A percentile compares a stretch with the other conserved stretches of the same genome.
phyloP scores from a whole-genome alignment of 2,113 vertebrate genomes.

The Oxygymnocypris stewartii region DNA sequence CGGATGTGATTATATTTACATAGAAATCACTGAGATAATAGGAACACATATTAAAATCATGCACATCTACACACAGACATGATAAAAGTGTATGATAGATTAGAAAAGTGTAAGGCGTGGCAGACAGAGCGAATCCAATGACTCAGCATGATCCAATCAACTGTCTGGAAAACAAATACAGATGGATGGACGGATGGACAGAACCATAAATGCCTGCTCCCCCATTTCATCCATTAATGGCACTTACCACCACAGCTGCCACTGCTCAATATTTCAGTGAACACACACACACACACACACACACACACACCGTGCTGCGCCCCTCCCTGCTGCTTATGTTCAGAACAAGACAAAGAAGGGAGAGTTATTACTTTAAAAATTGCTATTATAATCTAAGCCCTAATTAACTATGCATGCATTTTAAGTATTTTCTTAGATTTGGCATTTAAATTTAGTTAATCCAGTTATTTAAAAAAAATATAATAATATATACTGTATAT shows the following conservation, averaged over 20 bases:
- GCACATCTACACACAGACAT: not conserved
- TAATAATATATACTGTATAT: too few relatives aligned
- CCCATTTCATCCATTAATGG: conserved; percentile 9
- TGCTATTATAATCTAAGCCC: too few relatives aligned
- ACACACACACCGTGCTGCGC: not conserved
- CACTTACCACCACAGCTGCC: conserved; percentile 8
- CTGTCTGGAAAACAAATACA: not conserved
- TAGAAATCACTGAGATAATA: not conserved
- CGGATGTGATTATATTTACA: not conserved
- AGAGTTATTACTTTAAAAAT: too few relatives aligned
- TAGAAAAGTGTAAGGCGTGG: not conserved
- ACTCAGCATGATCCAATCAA: not conserved
- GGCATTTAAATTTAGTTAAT: not conserved
- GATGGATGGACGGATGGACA: not conserved
- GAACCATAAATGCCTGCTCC: not conserved
- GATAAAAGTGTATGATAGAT: too few relatives aligned
- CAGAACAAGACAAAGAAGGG: not conserved
- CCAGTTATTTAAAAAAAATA: too few relatives aligned
- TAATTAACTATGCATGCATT: too few relatives aligned
- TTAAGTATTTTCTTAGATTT: too few relatives aligned
- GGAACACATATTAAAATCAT: not conserved
- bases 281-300: conserved; percentile 30
- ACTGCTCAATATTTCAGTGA: conserved; percentile 1
- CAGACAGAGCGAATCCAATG: not conserved
- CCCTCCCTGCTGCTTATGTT: too few relatives aligned